A percentile compares a stretch with the other conserved stretches of the same genome.
phyloP scores from a whole-genome alignment of 2,888 invertebrate species.

The Leptopilina myrica region DNA sequence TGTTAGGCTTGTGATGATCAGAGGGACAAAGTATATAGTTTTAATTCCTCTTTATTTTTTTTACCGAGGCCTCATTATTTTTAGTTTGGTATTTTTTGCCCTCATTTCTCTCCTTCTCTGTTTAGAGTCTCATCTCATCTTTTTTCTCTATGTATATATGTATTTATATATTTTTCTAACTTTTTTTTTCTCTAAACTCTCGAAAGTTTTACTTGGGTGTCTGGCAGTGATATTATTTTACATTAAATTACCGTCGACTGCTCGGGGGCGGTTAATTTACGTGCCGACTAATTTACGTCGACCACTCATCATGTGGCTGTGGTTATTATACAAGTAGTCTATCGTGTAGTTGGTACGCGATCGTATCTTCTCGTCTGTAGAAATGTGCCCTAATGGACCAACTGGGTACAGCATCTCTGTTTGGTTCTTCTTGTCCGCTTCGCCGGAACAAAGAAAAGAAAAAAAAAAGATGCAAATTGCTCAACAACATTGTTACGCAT shows the following conservation, averaged over 20 bases:
- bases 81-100: conserved; percentile 10
- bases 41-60: conserved; percentile 7
- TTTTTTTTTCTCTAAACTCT: too few species aligned
- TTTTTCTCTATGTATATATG: too few species aligned
- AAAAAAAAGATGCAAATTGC: conserved; percentile 20
- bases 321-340: conserved; percentile 62
- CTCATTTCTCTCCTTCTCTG: not conserved
- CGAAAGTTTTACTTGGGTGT: not conserved
- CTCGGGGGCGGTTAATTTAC: conserved; percentile 73
- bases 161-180: too few species aligned
- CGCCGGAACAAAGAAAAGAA: not conserved
- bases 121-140: not conserved
- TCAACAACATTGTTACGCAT: conserved; percentile 34
- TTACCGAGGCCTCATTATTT: too few species aligned
- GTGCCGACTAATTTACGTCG: conserved; percentile 70
- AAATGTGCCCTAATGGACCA: conserved; percentile 37
- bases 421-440: conserved; percentile 21
- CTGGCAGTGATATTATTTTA: conserved; percentile 56
- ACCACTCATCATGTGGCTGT: conserved; percentile 68
- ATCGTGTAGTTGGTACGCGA: conserved; percentile 47
- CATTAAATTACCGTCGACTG: conserved; percentile 49
- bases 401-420: conserved; percentile 11
- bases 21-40: conserved; percentile 24
- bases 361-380: conserved; percentile 42
- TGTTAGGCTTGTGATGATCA: conserved; percentile 54